Evolutionary conservation across 2,113 vertebrate genomes (phyloP).

Genomic region (Marmota flaviventris): DNA sequence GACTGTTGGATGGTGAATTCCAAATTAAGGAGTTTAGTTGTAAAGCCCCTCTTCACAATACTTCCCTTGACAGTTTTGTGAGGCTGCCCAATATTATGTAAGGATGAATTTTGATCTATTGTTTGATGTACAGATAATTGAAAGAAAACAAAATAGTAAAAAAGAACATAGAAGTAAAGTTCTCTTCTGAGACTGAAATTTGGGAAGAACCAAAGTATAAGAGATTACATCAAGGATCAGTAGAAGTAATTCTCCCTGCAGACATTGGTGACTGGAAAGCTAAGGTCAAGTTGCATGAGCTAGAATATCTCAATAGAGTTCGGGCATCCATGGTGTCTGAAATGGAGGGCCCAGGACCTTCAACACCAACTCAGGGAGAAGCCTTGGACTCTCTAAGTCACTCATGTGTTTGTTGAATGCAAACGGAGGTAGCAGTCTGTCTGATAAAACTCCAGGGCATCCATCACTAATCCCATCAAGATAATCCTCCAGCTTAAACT

Average conservation of each 20-base stretch:
- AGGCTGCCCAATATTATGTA: not conserved
- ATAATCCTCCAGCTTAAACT: not conserved
- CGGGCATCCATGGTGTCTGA: not conserved
- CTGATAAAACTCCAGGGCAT: not conserved
- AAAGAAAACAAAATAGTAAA: not conserved
- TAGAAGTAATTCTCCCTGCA: not conserved
- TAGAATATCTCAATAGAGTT: not conserved
- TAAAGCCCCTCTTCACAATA: not conserved
- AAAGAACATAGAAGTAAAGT: not conserved
- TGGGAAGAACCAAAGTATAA: not conserved
- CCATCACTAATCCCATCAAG: not conserved
- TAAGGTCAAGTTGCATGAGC: not conserved
- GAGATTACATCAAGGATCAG: not conserved
- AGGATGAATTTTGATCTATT: not conserved
- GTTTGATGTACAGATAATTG: not conserved
- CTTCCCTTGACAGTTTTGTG: not conserved
- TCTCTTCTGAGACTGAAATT: slow-evolving; percentile 41
- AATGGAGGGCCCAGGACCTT: not conserved
- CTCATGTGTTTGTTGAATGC: not conserved
- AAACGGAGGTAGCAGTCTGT: not conserved
- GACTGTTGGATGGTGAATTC: not conserved
- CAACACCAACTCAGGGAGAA: not conserved
- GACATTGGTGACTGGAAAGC: not conserved
- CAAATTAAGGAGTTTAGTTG: not conserved
- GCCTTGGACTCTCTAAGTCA: not conserved